Evolutionary conservation across 2,797 vertebrate genomes (phyloP), one percentile per base, ranked within the genome.

Genomic region (Channallabes apus): DNA sequence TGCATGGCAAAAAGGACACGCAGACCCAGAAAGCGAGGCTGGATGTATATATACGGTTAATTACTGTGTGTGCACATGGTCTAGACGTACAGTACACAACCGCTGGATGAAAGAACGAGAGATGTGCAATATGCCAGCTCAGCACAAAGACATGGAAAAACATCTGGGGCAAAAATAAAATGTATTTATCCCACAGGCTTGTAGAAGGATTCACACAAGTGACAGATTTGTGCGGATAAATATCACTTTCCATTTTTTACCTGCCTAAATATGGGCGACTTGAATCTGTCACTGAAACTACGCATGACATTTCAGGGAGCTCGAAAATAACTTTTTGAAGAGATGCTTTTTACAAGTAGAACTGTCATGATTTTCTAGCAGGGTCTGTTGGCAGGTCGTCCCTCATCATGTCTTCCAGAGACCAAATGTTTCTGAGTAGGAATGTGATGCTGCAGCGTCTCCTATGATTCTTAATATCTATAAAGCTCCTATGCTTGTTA

Each of bases 201-300:
- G 61, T 20, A 11, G 71, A 73, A 77, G 54, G 32, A 86, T 77
- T 77, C n/a, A 68, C 62, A 69, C 67, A 29, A 73, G 58, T 78
- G 80, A 78, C 64, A 69, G 58, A 78, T 83, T 51, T 78, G 80
- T 59, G 64, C 15, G 38, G 27, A 82, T 78, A 82, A 82, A 78
- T 69, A 76, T 83, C 64, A 27, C 78, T 56, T 86, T 85, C 73
- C 17, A 35, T 65, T 81, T 90, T 46, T 78, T 82, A 88, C 90
- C 84, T 84, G 85, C 81, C 88, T 83, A 88, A 89, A 87, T 89
- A 82, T 59, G 17, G 61, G 20, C 2, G 38, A 24, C 18, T 32
- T 24, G 15, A 29, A 67, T 80, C 79, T 80, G 62, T 80, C 79
- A 46, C 82, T 51, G 9, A 61, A 61, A 83, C 69, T 65, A 61